Evolutionary conservation across 2,888 invertebrate species (phyloP), one percentile per base, ranked within the genome.

Genomic region (Gastracanthus pulcherrimus): DNA sequence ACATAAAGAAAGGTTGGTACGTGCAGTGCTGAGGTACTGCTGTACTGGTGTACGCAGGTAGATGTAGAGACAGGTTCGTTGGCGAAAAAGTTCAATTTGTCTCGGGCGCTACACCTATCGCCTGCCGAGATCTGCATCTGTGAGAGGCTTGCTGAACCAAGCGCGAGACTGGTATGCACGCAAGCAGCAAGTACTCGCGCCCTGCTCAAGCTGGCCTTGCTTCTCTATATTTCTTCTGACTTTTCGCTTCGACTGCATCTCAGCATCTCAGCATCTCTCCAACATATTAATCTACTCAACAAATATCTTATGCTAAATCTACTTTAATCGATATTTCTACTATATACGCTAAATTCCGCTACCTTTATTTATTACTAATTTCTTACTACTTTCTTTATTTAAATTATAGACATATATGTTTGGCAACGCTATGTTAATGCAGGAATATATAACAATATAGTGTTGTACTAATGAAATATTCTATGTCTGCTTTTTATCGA

Each of bases 51-150:
- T 16, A 19, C 31, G 7, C n/a, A 51, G 51, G 72, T 58, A 74
- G 45, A 45, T 19, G 67, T 48, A 26, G 26, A 67, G 77, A 85
- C 86, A 84, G 85, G 86, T 86, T 86, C 82, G 84, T 62, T 66
- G 66, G 82, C 36, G 85, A 86, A 86, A 86, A 86, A 86, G 82
- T 85, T 84, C 84, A 86, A 86, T 86, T 86, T 85, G 85, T 85
- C 86, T 85, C 83, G 84, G 82, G 80, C 80, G 82, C 72, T 81
- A 71, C 62, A 45, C 48, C 48, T 75, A 82, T 76, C 79, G 78
- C 64, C 29, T 36, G 55, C 36, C 41, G 58, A 55, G 81, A 81
- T 75, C 70, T 70, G 81, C 69, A 80, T 78, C 74, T 26, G 34
- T 23, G 55, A 55, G 1, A 55, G 55, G 26, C 51, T 55, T 19